A percentile compares a stretch with the other conserved stretches of the same genome.
Evolutionary conservation across 2,797 vertebrate species (phyloP).

Genomic region (Champsocephalus gunnari): DNA sequence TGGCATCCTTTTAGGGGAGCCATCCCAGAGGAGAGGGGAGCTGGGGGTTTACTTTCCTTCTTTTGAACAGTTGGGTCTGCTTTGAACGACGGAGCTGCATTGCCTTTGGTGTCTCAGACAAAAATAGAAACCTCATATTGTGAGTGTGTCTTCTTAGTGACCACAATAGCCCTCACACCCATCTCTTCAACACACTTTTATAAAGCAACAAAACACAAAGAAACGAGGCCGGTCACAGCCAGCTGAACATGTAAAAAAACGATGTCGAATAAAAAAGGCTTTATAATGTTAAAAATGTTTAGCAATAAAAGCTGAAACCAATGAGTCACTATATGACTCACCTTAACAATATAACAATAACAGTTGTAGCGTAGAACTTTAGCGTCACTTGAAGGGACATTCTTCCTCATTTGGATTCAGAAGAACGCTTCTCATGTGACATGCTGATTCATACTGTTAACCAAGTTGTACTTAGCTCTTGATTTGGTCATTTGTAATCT

Average conservation of each 20-base stretch:
- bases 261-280: constrained; percentile 48
- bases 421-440: constrained; percentile 7
- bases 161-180: constrained; percentile 64
- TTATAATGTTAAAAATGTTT: constrained; percentile 43
- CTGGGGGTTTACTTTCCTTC: neutral
- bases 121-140: constrained; percentile 58
- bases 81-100: constrained; percentile 51
- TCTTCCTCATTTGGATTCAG: constrained; percentile 4
- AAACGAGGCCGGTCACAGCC: constrained; percentile 18
- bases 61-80: constrained; percentile 30
- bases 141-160: constrained; percentile 29
- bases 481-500: neutral
- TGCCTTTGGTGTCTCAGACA: constrained; percentile 38
- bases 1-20: constrained; percentile 41
- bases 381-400: constrained; percentile 34
- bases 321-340: constrained; percentile 48
- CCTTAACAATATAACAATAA: constrained; percentile 32
- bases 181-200: constrained; percentile 53
- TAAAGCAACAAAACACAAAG: constrained; percentile 42
- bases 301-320: constrained; percentile 41
- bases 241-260: constrained; percentile 38
- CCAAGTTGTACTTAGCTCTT: neutral
- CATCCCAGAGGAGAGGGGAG: constrained; percentile 28
- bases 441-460: constrained; percentile 19
- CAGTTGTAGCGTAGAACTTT: constrained; percentile 24